These are phyloP conservation scores for Aptenodytes patagonicus DNA, from an alignment of 2,113 vertebrate genomes.

Conservation along the genomic window DNA sequence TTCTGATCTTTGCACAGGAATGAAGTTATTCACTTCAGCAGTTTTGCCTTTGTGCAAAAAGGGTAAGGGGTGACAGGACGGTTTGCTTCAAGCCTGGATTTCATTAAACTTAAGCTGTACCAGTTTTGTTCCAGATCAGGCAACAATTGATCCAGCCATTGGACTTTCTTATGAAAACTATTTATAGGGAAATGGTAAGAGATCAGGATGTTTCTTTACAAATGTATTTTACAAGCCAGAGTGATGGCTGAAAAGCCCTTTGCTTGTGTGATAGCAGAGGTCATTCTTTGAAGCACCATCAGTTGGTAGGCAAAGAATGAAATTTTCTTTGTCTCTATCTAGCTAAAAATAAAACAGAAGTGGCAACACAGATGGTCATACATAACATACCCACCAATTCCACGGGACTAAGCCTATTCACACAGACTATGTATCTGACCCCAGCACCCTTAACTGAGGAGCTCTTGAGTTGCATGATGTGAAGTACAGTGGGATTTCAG, in stretches of 20 bases:
- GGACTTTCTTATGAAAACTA: neutral
- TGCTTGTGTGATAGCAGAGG: neutral
- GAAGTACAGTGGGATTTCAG: neutral
- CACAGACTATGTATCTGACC: neutral
- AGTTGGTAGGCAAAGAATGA: neutral
- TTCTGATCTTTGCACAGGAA: neutral
- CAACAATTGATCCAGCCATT: neutral
- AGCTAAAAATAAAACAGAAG: neutral
- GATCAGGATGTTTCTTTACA: neutral
- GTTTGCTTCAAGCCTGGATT: neutral
- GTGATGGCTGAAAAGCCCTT: neutral
- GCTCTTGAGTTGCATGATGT: neutral
- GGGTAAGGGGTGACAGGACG: neutral
- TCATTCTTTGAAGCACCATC: neutral
- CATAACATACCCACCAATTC: neutral
- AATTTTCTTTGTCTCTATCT: neutral
- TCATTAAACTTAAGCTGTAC: neutral
- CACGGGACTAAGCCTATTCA: neutral
- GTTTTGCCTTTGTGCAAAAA: neutral
- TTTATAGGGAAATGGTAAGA: neutral
- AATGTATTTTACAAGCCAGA: neutral
- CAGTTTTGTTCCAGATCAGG: neutral
- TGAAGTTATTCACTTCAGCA: neutral
- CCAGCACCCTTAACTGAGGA: neutral
- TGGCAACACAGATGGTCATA: neutral